These are phyloP conservation scores for Natrix natrix DNA, from an alignment of 2,797 vertebrate genomes.

Conservation along the genomic window DNA sequence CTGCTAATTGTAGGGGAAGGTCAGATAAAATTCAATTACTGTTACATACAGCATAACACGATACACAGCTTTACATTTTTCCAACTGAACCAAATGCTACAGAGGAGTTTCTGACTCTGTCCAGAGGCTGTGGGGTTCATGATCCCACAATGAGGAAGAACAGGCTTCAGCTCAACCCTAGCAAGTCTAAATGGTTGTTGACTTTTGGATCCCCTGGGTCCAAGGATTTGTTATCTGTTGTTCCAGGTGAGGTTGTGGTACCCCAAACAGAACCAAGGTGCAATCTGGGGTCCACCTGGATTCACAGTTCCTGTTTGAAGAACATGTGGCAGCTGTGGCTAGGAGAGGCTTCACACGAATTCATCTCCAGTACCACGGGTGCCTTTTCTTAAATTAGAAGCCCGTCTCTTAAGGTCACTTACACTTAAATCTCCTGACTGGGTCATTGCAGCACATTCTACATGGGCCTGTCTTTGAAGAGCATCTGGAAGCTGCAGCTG, in stretches of 20 bases:
- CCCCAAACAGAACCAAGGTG: neutral
- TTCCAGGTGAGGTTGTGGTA: neutral
- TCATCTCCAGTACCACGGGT: neutral
- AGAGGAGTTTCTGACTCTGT: neutral
- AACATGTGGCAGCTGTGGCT: neutral
- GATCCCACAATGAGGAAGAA: neutral
- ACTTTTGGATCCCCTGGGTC: neutral
- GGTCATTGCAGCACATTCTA: neutral
- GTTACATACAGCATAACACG: neutral
- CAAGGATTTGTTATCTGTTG: neutral
- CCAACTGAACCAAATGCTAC: neutral
- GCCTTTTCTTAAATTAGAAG: neutral
- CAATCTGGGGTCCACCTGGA: neutral
- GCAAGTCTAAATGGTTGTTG: neutral
- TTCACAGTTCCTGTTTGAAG: neutral
- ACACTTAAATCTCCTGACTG: neutral
- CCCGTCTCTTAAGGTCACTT: neutral
- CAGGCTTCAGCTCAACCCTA: neutral
- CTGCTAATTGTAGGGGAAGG: neutral
- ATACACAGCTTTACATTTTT: neutral
- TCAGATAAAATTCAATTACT: neutral
- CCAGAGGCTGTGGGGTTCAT: neutral
- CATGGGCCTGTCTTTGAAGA: neutral
- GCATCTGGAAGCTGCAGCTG: neutral
- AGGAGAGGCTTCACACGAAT: neutral